Evolutionary conservation across 37 sponge, comb jelly and placozoan species (phyloP).

Genomic region (Cladorhizidae sp.): DNA sequence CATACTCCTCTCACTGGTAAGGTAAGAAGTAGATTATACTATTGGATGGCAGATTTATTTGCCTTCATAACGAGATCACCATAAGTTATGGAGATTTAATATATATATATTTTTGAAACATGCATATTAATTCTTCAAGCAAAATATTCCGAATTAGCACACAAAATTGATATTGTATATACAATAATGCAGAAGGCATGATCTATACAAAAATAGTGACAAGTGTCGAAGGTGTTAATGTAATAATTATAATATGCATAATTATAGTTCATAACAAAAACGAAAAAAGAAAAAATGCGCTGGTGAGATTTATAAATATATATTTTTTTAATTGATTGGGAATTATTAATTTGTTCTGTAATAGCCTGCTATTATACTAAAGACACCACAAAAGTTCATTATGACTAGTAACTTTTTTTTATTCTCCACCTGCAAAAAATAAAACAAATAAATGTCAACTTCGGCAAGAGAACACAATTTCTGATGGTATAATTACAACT

Average conservation of each 20-base stretch:
- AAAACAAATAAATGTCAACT: not conserved
- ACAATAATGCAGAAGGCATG: not conserved
- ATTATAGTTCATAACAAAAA: not conserved
- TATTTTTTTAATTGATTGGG: not conserved
- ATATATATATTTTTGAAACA: too few species aligned
- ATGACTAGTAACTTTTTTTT: not conserved
- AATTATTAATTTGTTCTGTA: not conserved
- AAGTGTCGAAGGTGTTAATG: not conserved
- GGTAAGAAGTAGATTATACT: too few species aligned
- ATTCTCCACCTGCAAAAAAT: not conserved
- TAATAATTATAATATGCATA: not conserved
- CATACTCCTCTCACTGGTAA: too few species aligned
- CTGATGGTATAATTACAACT: too few species aligned
- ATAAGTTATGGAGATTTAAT: too few species aligned
- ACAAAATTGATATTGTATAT: not conserved
- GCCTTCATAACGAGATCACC: too few species aligned
- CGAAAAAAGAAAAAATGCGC: not conserved
- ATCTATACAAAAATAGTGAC: too few species aligned
- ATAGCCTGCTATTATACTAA: not conserved
- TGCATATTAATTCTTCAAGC: too few species aligned
- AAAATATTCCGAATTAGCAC: not conserved
- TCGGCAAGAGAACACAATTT: too few species aligned
- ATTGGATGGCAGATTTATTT: too few species aligned
- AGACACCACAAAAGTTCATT: not conserved
- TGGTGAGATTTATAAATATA: not conserved